Evolutionary conservation across 2,888 invertebrate genomes (phyloP), one percentile per base, ranked within the genome.

Genomic region (Rhagophthalmus giganteus): DNA sequence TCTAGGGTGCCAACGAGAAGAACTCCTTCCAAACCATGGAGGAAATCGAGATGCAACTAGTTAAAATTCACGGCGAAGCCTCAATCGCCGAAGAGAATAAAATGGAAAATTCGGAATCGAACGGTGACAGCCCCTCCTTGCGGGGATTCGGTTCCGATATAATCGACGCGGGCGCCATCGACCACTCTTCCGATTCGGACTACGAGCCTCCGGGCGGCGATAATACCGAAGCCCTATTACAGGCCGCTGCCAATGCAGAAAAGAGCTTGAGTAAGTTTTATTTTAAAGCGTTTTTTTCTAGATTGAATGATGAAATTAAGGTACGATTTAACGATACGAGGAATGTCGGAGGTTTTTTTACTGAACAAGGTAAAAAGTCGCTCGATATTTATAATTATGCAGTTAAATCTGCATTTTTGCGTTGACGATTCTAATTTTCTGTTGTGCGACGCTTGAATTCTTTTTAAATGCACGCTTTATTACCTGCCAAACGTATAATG

Each of bases 21-120:
- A 16, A 9, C 3, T 8, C 34, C 2, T 57, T 66, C n/a, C 59
- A 66, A 42, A 62, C 68, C n/a, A 64, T 72, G 24, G 70, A 72
- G 46, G 74, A 73, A 42, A 71, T 75, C 46, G 74, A 74, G 60
- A 66, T 71, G 61, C 69, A 69, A 47, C 48, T 74, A 35, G 72
- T 68, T n/a, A 69, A 70, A 61, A 70, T 74, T 34, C 71, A 73
- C 42, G 69, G 65, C 27, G 39, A 47, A n/a, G n/a, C n/a, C n/a
- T n/a, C 12, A 57, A 16, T 24, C 16, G 20, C 1, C 50, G 57
- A 26, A 32, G 38, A 12, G 54, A 46, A 12, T 35, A 33, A 14
- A 20, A 47, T 1, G 55, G n/a, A 57, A 32, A 9, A 11, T 6
- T 24, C 46, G 2, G 40, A 40, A 10, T 60, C 60, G 13, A 8